Percentiles rank a stretch among this genome's conserved stretches.
These are phyloP conservation scores for Allygus modestus DNA, from an alignment of 2,888 invertebrate genomes.

Conservation along the genomic window DNA sequence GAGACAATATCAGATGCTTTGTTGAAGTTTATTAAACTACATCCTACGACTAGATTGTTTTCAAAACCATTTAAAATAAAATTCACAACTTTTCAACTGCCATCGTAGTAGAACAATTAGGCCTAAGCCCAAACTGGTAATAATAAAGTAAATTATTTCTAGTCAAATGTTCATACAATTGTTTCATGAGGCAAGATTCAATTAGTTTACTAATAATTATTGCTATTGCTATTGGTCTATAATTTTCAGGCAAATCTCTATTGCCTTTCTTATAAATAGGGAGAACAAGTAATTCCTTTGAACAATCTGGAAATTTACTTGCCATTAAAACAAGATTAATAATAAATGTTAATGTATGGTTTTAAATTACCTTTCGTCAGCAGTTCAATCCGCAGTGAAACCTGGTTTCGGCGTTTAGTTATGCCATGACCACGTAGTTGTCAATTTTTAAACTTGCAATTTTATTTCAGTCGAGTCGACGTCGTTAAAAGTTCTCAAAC, in stretches of 20 bases:
- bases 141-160: conserved; percentile 7
- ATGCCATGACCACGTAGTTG: no score
- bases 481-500: no score
- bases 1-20: background rate
- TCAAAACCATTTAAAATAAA: conserved; percentile 22
- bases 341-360: background rate
- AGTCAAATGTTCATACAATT: conserved; percentile 2
- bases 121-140: conserved; percentile 17
- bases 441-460: no score
- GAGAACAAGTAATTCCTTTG: background rate
- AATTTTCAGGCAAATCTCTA: background rate
- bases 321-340: background rate
- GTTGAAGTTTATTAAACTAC: background rate
- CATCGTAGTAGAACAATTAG: conserved; percentile 2
- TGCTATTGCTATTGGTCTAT: background rate
- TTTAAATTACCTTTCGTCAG: no score
- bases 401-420: no score
- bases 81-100: conserved; percentile 23
- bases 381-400: no score
- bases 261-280: background rate
- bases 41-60: background rate
- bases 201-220: background rate
- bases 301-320: background rate
- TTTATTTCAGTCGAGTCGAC: no score
- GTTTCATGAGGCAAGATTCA: background rate